Conservation (phyloP, 2,888 invertebrate genomes). For the Phragmatobia fuliginosa region DNA sequence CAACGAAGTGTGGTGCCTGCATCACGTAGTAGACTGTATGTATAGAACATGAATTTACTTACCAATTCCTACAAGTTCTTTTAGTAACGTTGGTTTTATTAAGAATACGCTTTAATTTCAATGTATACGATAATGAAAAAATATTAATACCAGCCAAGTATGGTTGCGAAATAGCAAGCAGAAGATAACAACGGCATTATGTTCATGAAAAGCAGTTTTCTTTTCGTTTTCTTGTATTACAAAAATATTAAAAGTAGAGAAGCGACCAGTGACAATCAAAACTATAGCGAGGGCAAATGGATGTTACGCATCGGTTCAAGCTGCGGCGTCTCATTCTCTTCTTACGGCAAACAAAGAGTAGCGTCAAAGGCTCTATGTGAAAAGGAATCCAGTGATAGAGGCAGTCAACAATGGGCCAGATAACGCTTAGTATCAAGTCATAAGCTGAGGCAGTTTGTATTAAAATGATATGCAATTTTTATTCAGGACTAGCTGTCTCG, state of each 20-base stretch:
- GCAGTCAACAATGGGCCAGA: constrained; percentile 85
- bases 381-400: constrained; percentile 86
- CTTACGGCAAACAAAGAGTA: constrained; percentile 82
- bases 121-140: background rate
- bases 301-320: constrained; percentile 78
- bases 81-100: too few relatives aligned
- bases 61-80: background rate
- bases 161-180: constrained; percentile 6
- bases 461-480: too few relatives aligned
- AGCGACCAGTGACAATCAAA: constrained; percentile 60
- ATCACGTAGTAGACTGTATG: background rate
- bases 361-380: constrained; percentile 84
- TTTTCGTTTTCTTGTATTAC: constrained; percentile 19
- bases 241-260: constrained; percentile 50
- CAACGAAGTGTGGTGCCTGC: too few relatives aligned
- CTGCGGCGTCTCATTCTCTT: constrained; percentile 81
- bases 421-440: constrained; percentile 58
- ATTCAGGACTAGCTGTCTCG: too few relatives aligned
- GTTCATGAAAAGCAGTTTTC: constrained; percentile 11
- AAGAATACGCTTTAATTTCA: too few relatives aligned
- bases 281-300: constrained; percentile 63
- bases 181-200: constrained; percentile 8
- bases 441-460: constrained; percentile 45
- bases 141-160: background rate
- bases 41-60: background rate